Conservation (phyloP, 2,113 vertebrate species). For the Pristiophorus japonicus region DNA sequence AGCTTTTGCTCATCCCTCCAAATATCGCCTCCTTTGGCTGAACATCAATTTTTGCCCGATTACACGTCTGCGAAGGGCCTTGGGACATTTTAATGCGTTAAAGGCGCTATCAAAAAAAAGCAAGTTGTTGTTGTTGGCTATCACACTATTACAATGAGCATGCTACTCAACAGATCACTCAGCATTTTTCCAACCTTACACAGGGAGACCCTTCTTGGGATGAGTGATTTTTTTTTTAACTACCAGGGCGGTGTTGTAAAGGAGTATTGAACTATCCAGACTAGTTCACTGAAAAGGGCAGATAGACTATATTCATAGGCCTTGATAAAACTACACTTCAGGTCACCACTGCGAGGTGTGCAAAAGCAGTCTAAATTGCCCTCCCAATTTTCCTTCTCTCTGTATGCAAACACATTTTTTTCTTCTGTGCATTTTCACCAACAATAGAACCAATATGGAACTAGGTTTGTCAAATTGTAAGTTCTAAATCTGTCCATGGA, state of each 20-base stretch:
- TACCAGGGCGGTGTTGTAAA: background rate
- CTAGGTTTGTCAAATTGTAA: background rate
- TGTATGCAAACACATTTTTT: background rate
- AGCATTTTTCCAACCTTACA: background rate
- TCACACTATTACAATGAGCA: background rate
- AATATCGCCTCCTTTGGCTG: background rate
- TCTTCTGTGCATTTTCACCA: background rate
- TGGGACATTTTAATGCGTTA: background rate
- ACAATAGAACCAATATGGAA: background rate
- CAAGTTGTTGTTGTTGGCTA: background rate
- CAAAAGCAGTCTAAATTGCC: background rate
- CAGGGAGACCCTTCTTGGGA: background rate
- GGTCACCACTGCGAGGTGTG: background rate
- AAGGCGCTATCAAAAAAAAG: background rate
- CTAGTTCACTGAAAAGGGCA: background rate
- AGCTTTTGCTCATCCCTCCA: background rate
- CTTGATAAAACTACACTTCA: background rate
- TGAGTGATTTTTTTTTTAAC: background rate
- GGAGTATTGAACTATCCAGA: background rate
- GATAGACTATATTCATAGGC: background rate
- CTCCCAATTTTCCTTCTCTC: background rate
- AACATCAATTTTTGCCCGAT: background rate
- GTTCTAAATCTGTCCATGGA: background rate
- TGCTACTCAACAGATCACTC: background rate
- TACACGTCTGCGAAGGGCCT: background rate